Evolutionary conservation across 2,888 invertebrate genomes (phyloP).

Genomic region (Caenorhabditis angaria): DNA sequence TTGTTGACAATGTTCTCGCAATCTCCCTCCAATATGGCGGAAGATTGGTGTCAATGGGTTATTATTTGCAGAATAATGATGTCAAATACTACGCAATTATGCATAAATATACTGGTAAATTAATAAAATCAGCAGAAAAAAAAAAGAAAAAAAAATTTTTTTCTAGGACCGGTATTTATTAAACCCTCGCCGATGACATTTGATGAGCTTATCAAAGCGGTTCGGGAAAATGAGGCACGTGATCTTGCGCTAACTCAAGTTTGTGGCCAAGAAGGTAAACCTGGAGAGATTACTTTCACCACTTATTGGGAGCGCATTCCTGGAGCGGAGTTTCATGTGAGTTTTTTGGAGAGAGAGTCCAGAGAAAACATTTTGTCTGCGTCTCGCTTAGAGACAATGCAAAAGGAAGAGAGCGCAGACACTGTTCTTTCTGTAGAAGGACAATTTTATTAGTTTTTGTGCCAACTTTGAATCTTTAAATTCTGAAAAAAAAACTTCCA

Average conservation of each 20-base stretch:
- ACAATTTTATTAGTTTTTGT: too few relatives aligned
- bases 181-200: conserved; percentile 70
- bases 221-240: conserved; percentile 68
- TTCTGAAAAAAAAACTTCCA: too few relatives aligned
- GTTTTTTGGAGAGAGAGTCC: background rate
- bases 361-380: background rate
- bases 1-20: conserved; percentile 67
- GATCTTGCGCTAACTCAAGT: conserved; percentile 69
- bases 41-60: conserved; percentile 68
- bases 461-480: too few relatives aligned
- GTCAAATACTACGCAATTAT: conserved; percentile 68
- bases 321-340: conserved; percentile 62
- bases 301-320: conserved; percentile 71
- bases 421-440: too few relatives aligned
- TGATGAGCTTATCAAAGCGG: conserved; percentile 64
- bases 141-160: background rate
- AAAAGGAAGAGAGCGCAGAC: too few relatives aligned
- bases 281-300: conserved; percentile 61
- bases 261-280: conserved; percentile 68
- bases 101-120: conserved; percentile 66
- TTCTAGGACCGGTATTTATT: conserved; percentile 64
- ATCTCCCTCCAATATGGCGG: conserved; percentile 64
- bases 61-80: conserved; percentile 44
- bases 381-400: background rate
- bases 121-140: too few relatives aligned